Evolutionary conservation across 2,113 vertebrate species (phyloP).

Genomic region (Pitta sordida): DNA sequence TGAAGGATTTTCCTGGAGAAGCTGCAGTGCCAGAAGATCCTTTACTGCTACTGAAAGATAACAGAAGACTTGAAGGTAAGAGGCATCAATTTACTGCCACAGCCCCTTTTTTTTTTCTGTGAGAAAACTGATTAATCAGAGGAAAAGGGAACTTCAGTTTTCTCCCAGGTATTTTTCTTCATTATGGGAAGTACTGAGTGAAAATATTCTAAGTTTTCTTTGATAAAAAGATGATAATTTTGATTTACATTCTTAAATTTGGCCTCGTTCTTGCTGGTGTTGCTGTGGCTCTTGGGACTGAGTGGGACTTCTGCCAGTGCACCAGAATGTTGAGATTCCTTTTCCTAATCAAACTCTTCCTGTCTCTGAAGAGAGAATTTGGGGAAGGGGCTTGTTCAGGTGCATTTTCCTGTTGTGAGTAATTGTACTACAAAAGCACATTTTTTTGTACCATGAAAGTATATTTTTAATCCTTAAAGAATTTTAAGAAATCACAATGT

Average conservation of each 20-base stretch:
- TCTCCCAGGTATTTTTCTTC: neutral
- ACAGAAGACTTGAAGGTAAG: conserved; percentile 64
- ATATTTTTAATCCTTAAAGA: neutral
- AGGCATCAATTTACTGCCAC: neutral
- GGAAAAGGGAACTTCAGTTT: neutral
- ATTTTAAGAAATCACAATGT: neutral
- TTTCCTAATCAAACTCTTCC: neutral
- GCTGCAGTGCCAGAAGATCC: neutral
- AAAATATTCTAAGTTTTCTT: neutral
- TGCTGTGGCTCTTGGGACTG: neutral
- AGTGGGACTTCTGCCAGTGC: neutral
- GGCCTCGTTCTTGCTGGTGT: neutral
- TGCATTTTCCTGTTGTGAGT: neutral
- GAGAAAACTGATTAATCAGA: neutral
- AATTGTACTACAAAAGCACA: neutral
- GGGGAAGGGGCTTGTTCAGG: neutral
- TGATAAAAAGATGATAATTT: neutral
- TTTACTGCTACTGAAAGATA: conserved; percentile 35
- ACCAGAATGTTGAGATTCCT: neutral
- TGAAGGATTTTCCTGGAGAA: conserved; percentile 49
- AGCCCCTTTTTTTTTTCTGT: neutral
- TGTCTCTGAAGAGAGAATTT: neutral
- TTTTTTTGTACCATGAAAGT: neutral
- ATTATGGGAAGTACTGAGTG: neutral
- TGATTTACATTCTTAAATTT: neutral